phyloP scores from a whole-genome alignment of 2,888 invertebrate genomes.

The Andrena haemorrhoa region DNA sequence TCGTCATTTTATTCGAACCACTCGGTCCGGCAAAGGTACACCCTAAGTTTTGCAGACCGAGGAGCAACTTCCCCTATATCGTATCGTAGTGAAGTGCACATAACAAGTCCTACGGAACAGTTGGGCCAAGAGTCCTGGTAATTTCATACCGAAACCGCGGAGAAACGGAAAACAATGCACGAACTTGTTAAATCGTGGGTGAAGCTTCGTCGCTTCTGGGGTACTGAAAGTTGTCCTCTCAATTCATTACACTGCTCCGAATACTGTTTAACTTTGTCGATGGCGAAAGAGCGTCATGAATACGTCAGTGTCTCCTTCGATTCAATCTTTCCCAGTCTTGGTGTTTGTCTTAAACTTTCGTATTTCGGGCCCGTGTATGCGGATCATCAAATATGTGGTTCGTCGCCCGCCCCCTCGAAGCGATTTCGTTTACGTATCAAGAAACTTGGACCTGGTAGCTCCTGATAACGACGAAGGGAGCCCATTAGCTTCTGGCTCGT shows the following conservation, averaged over 20 bases:
- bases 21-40: background rate
- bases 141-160: background rate
- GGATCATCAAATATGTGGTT: conserved; percentile 56
- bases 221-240: background rate
- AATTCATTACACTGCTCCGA: background rate
- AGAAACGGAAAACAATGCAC: background rate
- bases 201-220: background rate
- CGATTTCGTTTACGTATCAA: conserved; percentile 25
- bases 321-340: too few relatives aligned
- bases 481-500: conserved; percentile 1
- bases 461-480: conserved; percentile 3
- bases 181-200: background rate
- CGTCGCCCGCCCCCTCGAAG: conserved; percentile 3
- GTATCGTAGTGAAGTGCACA: background rate
- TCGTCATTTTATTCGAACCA: conserved; percentile 1
- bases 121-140: background rate
- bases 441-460: conserved; percentile 7
- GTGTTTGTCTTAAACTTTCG: conserved; percentile 31
- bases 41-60: background rate
- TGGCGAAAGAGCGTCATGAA: too few relatives aligned
- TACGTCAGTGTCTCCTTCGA: too few relatives aligned
- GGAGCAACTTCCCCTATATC: background rate
- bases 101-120: background rate
- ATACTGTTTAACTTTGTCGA: background rate
- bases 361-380: background rate